These are phyloP conservation scores for Oophaga pumilio DNA, from an alignment of 2,113 vertebrate genomes.

Conservation along the genomic window DNA sequence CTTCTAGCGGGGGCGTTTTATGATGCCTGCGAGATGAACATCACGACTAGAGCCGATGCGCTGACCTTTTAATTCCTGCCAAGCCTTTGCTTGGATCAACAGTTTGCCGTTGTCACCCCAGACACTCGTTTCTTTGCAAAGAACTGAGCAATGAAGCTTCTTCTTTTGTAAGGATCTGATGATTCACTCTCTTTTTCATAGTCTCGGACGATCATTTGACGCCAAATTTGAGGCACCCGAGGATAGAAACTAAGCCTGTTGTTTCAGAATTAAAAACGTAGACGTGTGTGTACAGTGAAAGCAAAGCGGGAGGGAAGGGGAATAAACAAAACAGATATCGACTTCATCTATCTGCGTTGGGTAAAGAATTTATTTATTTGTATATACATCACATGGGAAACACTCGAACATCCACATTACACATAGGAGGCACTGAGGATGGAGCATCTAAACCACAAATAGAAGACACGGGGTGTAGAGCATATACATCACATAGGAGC, in stretches of 20 bases:
- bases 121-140: conserved; percentile 8
- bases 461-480: no score
- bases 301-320: not conserved
- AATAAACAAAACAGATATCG: not conserved
- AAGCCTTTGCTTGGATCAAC: conserved; percentile 35
- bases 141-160: conserved; percentile 29
- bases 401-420: no score
- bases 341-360: not conserved
- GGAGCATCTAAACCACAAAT: no score
- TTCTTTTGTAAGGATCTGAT: conserved; percentile 28
- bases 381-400: no score
- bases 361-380: no score
- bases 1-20: not conserved
- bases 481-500: no score
- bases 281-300: not conserved
- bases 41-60: conserved; percentile 14
- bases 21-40: conserved; percentile 3
- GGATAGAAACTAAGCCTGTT: conserved; percentile 13
- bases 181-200: conserved; percentile 32
- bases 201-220: not conserved
- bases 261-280: conserved; percentile 24
- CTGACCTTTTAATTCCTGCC: conserved; percentile 51
- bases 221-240: not conserved
- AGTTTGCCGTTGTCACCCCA: conserved; percentile 10
- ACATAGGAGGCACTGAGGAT: no score